Percentiles rank a stretch among this genome's conserved stretches.
Evolutionary conservation across 2,797 vertebrate species (phyloP).

Genomic region (Mycteria americana): DNA sequence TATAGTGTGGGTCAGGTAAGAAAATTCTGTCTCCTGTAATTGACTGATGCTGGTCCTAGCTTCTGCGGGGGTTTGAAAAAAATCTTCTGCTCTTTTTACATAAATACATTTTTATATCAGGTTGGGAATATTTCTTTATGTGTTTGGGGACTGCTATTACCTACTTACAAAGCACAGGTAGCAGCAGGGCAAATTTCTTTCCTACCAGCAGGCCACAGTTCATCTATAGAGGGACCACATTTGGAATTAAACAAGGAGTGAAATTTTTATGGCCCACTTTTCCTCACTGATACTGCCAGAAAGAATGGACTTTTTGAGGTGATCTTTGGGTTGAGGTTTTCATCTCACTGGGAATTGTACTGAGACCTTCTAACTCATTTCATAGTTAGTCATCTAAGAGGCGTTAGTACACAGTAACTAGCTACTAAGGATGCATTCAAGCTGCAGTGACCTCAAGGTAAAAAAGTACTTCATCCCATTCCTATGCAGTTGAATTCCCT

Average conservation of each 20-base stretch:
- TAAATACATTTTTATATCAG: constrained; percentile 49
- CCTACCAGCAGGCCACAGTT: constrained; percentile 37
- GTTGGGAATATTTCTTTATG: constrained; percentile 36
- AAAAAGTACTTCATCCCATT: not conserved
- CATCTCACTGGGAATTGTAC: not conserved
- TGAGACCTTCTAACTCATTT: constrained; percentile 12
- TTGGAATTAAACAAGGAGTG: constrained; percentile 41
- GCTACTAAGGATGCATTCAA: not conserved
- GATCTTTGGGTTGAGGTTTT: not conserved
- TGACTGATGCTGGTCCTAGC: not conserved
- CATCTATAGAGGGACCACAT: constrained; percentile 23
- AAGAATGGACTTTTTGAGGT: not conserved
- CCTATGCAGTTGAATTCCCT: constrained; percentile 12
- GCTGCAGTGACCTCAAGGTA: not conserved
- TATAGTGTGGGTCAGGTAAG: not conserved
- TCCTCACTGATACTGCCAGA: not conserved
- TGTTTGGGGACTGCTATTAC: constrained; percentile 37
- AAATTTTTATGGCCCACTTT: constrained; percentile 22
- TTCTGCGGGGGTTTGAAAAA: not conserved
- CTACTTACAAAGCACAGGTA: constrained; percentile 32
- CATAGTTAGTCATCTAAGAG: not conserved
- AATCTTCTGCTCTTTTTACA: constrained; percentile 11
- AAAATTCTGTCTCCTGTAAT: constrained; percentile 40
- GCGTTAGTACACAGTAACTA: not conserved
- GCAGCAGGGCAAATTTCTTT: constrained; percentile 41